Evolutionary conservation across 1,140 invertebrate species (phyloP).

Genomic region (Gryllus bimaculatus): DNA sequence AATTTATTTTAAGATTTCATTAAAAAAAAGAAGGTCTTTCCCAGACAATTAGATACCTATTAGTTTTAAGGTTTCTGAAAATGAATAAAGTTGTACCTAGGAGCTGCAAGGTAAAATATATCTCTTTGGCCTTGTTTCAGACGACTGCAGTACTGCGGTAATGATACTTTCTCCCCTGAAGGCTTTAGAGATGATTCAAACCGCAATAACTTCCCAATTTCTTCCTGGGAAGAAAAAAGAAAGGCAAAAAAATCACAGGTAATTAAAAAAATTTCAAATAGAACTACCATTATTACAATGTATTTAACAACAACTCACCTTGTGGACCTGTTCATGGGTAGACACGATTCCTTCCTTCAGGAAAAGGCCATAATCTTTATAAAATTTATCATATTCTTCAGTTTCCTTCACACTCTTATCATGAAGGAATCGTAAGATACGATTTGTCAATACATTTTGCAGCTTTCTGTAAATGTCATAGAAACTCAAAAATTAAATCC

Average conservation of each 20-base stretch:
- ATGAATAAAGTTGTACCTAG: constrained; percentile 50
- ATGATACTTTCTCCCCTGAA: constrained; percentile 63
- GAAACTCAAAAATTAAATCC: background rate
- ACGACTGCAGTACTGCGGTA: constrained; percentile 70
- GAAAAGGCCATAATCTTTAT: constrained; percentile 85
- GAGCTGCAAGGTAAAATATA: constrained; percentile 89
- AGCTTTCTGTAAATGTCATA: constrained; percentile 57
- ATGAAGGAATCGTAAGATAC: constrained; percentile 75
- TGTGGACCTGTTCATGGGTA: constrained; percentile 65
- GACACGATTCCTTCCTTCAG: constrained; percentile 92
- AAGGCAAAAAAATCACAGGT: background rate
- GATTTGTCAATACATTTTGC: constrained; percentile 70
- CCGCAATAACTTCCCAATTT: constrained; percentile 79
- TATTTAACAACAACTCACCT: constrained; percentile 43
- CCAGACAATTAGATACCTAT: too few relatives aligned
- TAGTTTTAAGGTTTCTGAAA: too few relatives aligned
- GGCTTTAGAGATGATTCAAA: constrained; percentile 83
- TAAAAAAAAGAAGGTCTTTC: too few relatives aligned
- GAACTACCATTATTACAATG: constrained; percentile 17
- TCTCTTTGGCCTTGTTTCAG: constrained; percentile 68
- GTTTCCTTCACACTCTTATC: constrained; percentile 78
- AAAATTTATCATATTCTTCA: constrained; percentile 76
- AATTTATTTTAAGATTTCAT: too few relatives aligned
- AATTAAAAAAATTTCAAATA: constrained; percentile 4
- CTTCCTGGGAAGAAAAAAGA: constrained; percentile 52